Evolutionary conservation across 2,888 invertebrate genomes (phyloP).

Genomic region (Drosophila pullipes): DNA sequence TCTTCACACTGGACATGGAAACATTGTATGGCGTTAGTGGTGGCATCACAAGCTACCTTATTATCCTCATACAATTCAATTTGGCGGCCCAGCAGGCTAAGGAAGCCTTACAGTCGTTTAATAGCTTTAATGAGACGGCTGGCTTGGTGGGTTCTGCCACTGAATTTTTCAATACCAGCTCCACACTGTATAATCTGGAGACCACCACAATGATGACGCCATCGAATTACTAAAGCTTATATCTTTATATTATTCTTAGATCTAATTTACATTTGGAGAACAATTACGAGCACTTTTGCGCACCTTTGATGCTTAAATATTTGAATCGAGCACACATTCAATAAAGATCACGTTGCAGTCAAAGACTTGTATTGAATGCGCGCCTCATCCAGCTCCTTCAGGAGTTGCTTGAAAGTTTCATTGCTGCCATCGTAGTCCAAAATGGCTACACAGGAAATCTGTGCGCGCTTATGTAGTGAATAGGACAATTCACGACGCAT

Average conservation of each 20-base stretch:
- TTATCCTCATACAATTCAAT: conserved; percentile 85
- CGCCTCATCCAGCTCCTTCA: conserved; percentile 65
- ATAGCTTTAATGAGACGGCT: conserved; percentile 70
- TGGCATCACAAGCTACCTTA: conserved; percentile 85
- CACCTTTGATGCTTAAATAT: conserved; percentile 30
- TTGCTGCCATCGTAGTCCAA: conserved; percentile 88
- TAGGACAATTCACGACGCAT: conserved; percentile 87
- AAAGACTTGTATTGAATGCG: conserved; percentile 53
- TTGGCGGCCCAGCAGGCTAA: conserved; percentile 85
- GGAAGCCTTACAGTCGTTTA: conserved; percentile 70
- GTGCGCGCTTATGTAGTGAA: conserved; percentile 87
- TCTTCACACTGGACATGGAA: conserved; percentile 85
- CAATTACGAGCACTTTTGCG: conserved; percentile 39
- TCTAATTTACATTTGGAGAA: not conserved
- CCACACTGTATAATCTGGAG: conserved; percentile 52
- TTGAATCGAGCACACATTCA: conserved; percentile 22
- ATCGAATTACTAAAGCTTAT: conserved; percentile 23
- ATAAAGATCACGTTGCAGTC: conserved; percentile 57
- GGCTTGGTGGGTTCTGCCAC: conserved; percentile 64
- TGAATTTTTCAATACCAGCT: conserved; percentile 54
- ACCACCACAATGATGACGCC: conserved; percentile 65
- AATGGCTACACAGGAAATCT: conserved; percentile 88
- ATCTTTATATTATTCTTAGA: not conserved
- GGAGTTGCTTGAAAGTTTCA: conserved; percentile 79
- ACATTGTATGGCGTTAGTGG: conserved; percentile 85